Evolutionary conservation across 92 coral and sea anemone genomes (phyloP), one percentile per base, ranked within the genome.

Genomic region (Phymanthus crucifer): DNA sequence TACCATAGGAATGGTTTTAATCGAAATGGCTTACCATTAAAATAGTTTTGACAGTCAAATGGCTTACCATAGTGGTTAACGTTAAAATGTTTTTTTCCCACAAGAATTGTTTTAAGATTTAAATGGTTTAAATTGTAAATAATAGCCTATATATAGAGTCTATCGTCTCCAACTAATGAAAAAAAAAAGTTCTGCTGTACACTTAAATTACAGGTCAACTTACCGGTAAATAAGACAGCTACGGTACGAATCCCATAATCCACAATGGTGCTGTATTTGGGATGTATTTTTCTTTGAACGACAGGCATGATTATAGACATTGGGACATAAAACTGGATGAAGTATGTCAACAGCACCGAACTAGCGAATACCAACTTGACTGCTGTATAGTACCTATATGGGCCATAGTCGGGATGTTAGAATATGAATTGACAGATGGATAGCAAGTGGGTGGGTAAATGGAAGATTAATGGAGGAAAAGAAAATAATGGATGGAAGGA

Each of bases 261-360:
- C 32, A 90, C 90, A 37, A 82, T 18, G 68, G 68, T 23, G 27
- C 87, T 87, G 36, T 69, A 69, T 4, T 73, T 86, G 33, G 85
- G 89, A 16, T 91, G 86, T 46, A 96, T 83, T 50, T 69, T 89
- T 45, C 78, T 74, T 48, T 87, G 82, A 58, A 96, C 80, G 31
- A 87, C 87, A 0, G 99, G 96, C 52, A 86, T 87, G 33, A 93
- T 67, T 1, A 96, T 85, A 80, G 90, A 72, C 91, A 96, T 85
- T 4, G 97, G 98, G 29, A 96, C 99, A 82, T 96, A 96, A 70
- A 94, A 94, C 88, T 96, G 99, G 33, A 96, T 85, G 32, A 93
- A 93, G 76, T 89, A 96, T 13, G 99, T 86, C 81, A 88, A 82
- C 74, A 96, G 93, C 14, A 96, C 88, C 29, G 91, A 80, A 27